Base-by-base conservation (phyloP, 2,888 invertebrate species). In the Lithodes maja region DNA sequence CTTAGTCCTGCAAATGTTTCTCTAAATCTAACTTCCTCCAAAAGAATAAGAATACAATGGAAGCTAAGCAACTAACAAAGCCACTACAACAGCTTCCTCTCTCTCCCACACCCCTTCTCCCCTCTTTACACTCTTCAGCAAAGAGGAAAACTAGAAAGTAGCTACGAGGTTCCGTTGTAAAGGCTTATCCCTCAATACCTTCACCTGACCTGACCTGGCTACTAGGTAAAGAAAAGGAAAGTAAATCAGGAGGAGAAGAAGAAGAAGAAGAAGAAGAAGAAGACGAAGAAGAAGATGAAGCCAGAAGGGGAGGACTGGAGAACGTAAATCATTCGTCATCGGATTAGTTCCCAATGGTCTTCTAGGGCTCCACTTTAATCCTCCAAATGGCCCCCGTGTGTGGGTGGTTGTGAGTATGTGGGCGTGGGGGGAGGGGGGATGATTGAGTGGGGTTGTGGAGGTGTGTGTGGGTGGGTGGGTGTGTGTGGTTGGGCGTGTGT, bases 401-500 rank as follows among this genome's bases (percentile, higher is more conserved):
- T 15, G 74, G n/a, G 74, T 15, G n/a, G n/a, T 7, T 15, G 17
- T 7, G n/a, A 74, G 17, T 15, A 74, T 3, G 74, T 15, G 74
- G n/a, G 74, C 7, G 74, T n/a, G 74, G 3, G 74, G 74, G n/a
- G 74, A n/a, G 74, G 3, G 74, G n/a, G 17, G 74, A 74, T 7
- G 17, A 17, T 74, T 15, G n/a, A 74, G 15, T 3, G 74, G n/a
- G 3, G 74, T 7, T 17, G 3, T 15, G 74, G 74, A 33, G 15
- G 74, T 74, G 74, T 74, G 74, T 74, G 74, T 74, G 33, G 5
- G 74, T 74, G 74, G 5, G 74, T 74, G 74, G 5, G 74, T 74
- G 74, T 74, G 74, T 74, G 74, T 74, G 74, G 5, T 7, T 74
- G 74, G 5, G 74, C n/a, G 74, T 74, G 74, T 74, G 74, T 74